A percentile compares a stretch with the other conserved stretches of the same genome.
Evolutionary conservation across 2,888 invertebrate genomes (phyloP).

Genomic region (Tinea semifulvella): DNA sequence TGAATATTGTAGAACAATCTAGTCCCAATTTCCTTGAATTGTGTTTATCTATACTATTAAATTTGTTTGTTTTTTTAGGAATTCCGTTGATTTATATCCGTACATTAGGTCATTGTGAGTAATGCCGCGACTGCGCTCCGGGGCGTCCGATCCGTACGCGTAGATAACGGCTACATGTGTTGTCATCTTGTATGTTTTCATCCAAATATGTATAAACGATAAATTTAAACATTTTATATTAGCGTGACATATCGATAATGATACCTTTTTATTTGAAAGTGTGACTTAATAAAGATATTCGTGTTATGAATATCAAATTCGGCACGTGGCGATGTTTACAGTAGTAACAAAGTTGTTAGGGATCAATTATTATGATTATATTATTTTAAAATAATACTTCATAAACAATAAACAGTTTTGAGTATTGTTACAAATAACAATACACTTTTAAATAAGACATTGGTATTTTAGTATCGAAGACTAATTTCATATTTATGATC

Average conservation of each 20-base stretch:
- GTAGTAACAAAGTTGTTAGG: no score
- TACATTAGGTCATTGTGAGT: slow-evolving; percentile 63
- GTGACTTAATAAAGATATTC: slow-evolving; percentile 40
- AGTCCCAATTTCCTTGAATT: slow-evolving; percentile 64
- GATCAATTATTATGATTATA: no score
- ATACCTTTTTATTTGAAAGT: slow-evolving; percentile 45
- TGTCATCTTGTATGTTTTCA: slow-evolving; percentile 65
- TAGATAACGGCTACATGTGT: slow-evolving; percentile 62
- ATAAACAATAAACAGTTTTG: no score
- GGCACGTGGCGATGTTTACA: slow-evolving; percentile 4
- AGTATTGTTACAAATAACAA: no score
- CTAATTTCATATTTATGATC: no score
- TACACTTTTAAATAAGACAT: no score
- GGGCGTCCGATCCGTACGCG: slow-evolving; percentile 55
- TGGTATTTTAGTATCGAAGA: no score
- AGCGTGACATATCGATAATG: slow-evolving; percentile 54
- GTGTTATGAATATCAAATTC: slow-evolving; percentile 13
- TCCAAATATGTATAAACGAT: slow-evolving; percentile 58
- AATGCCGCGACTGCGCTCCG: slow-evolving; percentile 48
- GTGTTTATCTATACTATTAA: slow-evolving; percentile 56
- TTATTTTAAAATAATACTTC: no score
- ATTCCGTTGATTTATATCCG: slow-evolving; percentile 58
- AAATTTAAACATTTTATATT: slow-evolving; percentile 54
- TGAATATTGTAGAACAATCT: slow-evolving; percentile 23
- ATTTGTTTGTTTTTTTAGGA: slow-evolving; percentile 44